Percentiles rank a stretch among this genome's conserved stretches.
These are phyloP conservation scores for Bombus picipes DNA, from an alignment of 1,140 invertebrate species.

Conservation along the genomic window DNA sequence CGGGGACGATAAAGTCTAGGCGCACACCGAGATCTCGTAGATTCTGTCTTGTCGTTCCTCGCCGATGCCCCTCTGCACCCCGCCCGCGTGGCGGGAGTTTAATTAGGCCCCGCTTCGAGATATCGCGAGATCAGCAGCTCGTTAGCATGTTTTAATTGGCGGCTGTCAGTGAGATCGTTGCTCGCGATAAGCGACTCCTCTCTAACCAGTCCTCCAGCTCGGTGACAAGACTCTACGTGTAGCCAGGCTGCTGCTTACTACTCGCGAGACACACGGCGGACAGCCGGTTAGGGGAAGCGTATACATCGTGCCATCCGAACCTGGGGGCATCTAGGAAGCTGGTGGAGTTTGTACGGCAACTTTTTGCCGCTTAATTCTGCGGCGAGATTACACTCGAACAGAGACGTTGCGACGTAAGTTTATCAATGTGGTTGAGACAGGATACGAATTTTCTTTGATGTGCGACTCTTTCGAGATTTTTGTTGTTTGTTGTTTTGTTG, in stretches of 20 bases:
- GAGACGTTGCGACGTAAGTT: neutral
- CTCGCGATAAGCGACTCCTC: conserved; percentile 68
- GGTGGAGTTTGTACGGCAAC: conserved; percentile 34
- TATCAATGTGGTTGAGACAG: neutral
- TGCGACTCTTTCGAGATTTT: neutral
- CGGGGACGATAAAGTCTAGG: conserved; percentile 60
- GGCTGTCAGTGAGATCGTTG: conserved; percentile 80
- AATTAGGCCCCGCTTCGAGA: conserved; percentile 76
- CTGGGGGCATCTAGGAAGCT: conserved; percentile 47
- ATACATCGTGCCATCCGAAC: conserved; percentile 5
- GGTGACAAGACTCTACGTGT: conserved; percentile 70
- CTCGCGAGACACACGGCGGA: conserved; percentile 52
- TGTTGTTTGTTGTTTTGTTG: neutral
- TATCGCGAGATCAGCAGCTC: conserved; percentile 81
- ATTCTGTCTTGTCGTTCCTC: conserved; percentile 51
- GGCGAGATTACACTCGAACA: neutral
- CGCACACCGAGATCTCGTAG: conserved; percentile 61
- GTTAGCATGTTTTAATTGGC: conserved; percentile 83
- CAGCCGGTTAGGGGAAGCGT: conserved; percentile 17
- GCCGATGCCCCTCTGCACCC: conserved; percentile 12
- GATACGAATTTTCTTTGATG: neutral
- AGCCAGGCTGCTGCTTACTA: conserved; percentile 62
- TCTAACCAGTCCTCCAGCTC: conserved; percentile 63
- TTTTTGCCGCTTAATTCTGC: conserved; percentile 56
- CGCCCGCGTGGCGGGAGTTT: conserved; percentile 70